Evolutionary conservation across 2,888 invertebrate genomes (phyloP).

Genomic region (Dusona sp.): DNA sequence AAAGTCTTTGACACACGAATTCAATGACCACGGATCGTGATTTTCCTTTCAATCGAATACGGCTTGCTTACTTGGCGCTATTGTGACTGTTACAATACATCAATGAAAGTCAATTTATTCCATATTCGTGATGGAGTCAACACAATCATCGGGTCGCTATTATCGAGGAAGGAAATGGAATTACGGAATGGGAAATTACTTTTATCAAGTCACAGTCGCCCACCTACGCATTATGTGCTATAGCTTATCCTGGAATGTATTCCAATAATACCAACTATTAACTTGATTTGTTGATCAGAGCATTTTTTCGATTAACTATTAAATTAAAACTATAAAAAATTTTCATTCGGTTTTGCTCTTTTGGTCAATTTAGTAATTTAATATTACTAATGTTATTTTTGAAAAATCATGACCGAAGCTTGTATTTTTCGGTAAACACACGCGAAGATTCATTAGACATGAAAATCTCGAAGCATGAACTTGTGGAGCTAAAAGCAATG

Average conservation of each 20-base stretch:
- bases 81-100: not conserved
- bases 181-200: conserved; percentile 19
- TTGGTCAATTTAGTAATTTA: not conserved
- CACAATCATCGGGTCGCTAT: not conserved
- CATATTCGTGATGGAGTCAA: not conserved
- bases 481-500: not conserved
- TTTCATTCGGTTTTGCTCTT: not conserved
- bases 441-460: not conserved
- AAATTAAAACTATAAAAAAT: not conserved
- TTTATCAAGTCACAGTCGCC: not conserved
- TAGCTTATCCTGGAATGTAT: not conserved
- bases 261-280: not conserved
- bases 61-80: not conserved
- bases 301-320: not conserved
- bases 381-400: not conserved
- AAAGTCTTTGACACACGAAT: not conserved
- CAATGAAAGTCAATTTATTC: not conserved
- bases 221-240: conserved; percentile 1
- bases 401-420: not conserved
- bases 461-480: not conserved
- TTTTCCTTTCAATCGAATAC: not conserved
- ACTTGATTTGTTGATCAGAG: not conserved
- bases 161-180: conserved; percentile 23
- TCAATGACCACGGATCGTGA: not conserved
- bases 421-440: not conserved